These are phyloP conservation scores for Colletes gigas DNA, from an alignment of 1,140 invertebrate species.

Conservation along the genomic window DNA sequence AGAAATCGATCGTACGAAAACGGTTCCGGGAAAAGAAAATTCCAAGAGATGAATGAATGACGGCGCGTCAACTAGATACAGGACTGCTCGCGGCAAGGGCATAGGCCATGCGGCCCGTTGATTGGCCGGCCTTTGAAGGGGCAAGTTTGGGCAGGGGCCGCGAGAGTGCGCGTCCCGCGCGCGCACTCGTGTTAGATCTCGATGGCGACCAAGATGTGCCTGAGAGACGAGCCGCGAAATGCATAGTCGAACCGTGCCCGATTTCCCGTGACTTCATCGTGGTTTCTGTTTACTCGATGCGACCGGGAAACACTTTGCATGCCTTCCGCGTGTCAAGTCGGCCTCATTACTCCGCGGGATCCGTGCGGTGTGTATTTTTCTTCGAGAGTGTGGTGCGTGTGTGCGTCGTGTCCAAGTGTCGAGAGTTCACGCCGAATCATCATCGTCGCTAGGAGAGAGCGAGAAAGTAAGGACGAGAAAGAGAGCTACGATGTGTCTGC, in stretches of 20 bases:
- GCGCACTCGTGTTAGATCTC: slow-evolving; percentile 59
- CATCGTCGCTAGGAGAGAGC: slow-evolving; percentile 39
- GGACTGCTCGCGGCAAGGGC: slow-evolving; percentile 52
- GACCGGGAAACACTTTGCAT: slow-evolving; percentile 36
- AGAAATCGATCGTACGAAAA: too few species aligned
- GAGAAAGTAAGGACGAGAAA: slow-evolving; percentile 43
- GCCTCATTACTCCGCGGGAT: neutral
- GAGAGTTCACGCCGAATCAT: slow-evolving; percentile 57
- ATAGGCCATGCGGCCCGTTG: slow-evolving; percentile 52
- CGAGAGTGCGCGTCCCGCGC: slow-evolving; percentile 47
- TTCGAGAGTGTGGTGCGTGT: slow-evolving; percentile 44
- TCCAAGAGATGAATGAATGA: slow-evolving; percentile 40
- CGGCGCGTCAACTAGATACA: slow-evolving; percentile 46
- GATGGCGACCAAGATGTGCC: slow-evolving; percentile 64
- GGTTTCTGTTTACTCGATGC: slow-evolving; percentile 28
- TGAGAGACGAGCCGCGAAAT: slow-evolving; percentile 50
- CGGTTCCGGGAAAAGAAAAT: slow-evolving; percentile 3
- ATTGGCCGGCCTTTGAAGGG: slow-evolving; percentile 52
- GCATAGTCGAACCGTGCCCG: slow-evolving; percentile 29
- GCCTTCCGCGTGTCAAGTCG: slow-evolving; percentile 32
- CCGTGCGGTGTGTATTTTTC: slow-evolving; percentile 28
- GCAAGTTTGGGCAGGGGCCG: slow-evolving; percentile 34
- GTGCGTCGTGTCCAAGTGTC: slow-evolving; percentile 56
- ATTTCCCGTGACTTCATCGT: slow-evolving; percentile 19
- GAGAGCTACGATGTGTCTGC: slow-evolving; percentile 49